phyloP scores from a whole-genome alignment of 2,888 invertebrate genomes.

The Miltochrista miniata region DNA sequence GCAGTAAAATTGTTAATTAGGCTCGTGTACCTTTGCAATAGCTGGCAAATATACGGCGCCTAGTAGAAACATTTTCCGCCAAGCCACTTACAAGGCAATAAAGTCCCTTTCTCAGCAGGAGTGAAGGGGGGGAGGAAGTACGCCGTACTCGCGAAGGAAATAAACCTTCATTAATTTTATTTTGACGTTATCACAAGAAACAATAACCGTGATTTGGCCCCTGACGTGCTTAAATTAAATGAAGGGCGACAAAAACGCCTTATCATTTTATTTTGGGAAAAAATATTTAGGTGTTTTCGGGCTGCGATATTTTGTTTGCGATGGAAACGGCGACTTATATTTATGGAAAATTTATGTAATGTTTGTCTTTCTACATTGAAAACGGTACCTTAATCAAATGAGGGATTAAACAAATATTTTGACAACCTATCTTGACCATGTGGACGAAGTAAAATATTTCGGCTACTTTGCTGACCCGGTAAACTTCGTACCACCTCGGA shows the following conservation, averaged over 20 bases:
- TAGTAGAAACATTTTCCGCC: neutral
- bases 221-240: slow-evolving; percentile 33
- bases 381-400: too few species aligned
- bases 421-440: too few species aligned
- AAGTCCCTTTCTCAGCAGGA: slow-evolving; percentile 3
- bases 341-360: too few species aligned
- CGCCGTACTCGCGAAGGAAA: slow-evolving; percentile 11
- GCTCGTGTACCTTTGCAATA: too few species aligned
- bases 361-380: too few species aligned
- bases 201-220: slow-evolving; percentile 35
- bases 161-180: slow-evolving; percentile 39
- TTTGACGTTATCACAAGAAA: slow-evolving; percentile 43
- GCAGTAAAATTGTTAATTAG: too few species aligned
- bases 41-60: neutral
- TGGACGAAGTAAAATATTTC: too few species aligned
- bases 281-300: neutral
- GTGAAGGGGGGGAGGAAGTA: neutral
- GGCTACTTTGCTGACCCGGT: too few species aligned
- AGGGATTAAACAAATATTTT: too few species aligned
- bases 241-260: slow-evolving; percentile 20
- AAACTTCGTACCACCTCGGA: too few species aligned
- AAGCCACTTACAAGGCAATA: slow-evolving; percentile 1
- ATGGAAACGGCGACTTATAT: too few species aligned
- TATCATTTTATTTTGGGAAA: neutral
- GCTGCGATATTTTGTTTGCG: neutral